Base-by-base conservation (phyloP, 2,888 invertebrate species). In the Agriopis aurantiaria region DNA sequence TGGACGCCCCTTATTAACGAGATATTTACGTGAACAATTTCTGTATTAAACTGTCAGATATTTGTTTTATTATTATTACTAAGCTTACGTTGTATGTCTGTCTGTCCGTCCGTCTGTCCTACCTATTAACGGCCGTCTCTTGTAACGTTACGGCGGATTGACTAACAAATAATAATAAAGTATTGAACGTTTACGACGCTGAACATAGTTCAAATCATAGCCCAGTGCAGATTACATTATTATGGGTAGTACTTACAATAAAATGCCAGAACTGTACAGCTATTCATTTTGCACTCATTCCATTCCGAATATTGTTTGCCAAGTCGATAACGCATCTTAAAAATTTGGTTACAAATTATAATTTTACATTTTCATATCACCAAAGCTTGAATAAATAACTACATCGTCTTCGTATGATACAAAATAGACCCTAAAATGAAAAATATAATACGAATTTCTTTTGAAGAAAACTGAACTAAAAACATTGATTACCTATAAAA, bases 401-500 rank as follows among this genome's bases (percentile, higher is more conserved):
- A 57, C 45, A 40, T 62, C 45, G 33, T 53, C 7, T 49, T 61
- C 7, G 33, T 61, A 8, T 57, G 45, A 58, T 46, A 61, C 53
- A 51, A 66, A 51, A 66, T 40, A 63, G 12, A 65, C 33, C 59
- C 43, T 71, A 55, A 49, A 55, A 59, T 58, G 41, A 58, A 62
- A 61, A 66, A 67, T 63, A 67, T 55, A 62, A 70, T 70, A 70
- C 52, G 49, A 11, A 69, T 59, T 66, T 71, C 63, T 67, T 71
- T 71, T 51, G 4, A 66, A 71, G 66, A 67, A 65, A 65, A 66
- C 46, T 63, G 66, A 71, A 70, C 66, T 62, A 66, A 70, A 58
- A 62, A 63, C 52, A 48, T 58, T 58, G 65, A 65, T 74, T 59
- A 67, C 57, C 62, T 68, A 70, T 64, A 64, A 72, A 69, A 66